Percentiles rank a stretch among this genome's conserved stretches.
Conservation (phyloP, 2,797 vertebrate species). For the Lates japonicus region DNA sequence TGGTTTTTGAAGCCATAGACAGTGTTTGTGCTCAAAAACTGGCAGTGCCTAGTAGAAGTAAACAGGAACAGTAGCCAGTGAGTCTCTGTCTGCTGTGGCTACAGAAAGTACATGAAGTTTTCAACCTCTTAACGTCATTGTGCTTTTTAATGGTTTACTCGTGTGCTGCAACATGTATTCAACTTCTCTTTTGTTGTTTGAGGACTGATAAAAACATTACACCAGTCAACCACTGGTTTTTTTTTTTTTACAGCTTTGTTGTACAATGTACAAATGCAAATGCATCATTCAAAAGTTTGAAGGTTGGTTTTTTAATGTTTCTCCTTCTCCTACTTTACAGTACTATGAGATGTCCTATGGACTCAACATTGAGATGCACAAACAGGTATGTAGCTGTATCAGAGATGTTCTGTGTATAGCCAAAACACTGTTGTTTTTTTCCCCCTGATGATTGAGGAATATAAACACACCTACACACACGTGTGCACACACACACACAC, state of each 20-base stretch:
- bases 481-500: constrained; percentile 21
- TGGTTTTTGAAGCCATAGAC: constrained; percentile 48
- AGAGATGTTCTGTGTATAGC: constrained; percentile 53
- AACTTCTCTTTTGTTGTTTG: constrained; percentile 34
- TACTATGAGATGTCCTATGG: constrained; percentile 99
- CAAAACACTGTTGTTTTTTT: constrained; percentile 54
- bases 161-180: constrained; percentile 18
- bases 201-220: constrained; percentile 4
- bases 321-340: constrained; percentile 76
- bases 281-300: not conserved
- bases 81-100: constrained; percentile 24
- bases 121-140: constrained; percentile 29
- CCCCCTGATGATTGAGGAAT: constrained; percentile 49
- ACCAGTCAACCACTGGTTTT: not conserved
- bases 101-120: constrained; percentile 30
- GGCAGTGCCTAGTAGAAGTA: constrained; percentile 26
- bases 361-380: constrained; percentile 99
- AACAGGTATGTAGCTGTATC: constrained; percentile 92
- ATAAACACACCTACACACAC: constrained; percentile 55
- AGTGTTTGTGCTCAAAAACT: constrained; percentile 42
- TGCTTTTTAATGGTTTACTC: constrained; percentile 21
- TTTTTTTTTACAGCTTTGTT: not conserved
- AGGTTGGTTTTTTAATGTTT: constrained; percentile 7
- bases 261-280: not conserved
- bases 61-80: constrained; percentile 32